Conservation (phyloP, 2,797 vertebrate genomes). For the Centroberyx gerrardi region DNA sequence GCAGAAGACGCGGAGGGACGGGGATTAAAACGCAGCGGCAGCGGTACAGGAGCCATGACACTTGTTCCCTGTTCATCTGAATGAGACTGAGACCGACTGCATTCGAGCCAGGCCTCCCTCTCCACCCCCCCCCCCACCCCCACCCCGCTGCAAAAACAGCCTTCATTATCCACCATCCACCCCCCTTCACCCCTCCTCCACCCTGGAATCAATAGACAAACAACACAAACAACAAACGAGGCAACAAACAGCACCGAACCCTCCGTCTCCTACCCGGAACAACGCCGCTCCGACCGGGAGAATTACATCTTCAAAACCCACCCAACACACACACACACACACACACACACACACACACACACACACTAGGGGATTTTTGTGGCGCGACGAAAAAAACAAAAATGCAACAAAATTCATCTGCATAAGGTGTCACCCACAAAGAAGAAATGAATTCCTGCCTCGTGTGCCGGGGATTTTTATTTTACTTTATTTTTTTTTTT, state of each 20-base stretch:
- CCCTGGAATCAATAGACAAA: slow-evolving; percentile 67
- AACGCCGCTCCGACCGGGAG: no score
- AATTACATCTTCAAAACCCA: background rate
- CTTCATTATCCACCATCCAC: slow-evolving; percentile 63
- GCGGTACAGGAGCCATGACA: slow-evolving; percentile 49
- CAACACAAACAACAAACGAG: slow-evolving; percentile 68
- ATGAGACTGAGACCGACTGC: slow-evolving; percentile 68
- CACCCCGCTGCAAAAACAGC: slow-evolving; percentile 72
- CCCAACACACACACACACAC: background rate
- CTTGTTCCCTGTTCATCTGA: slow-evolving; percentile 75
- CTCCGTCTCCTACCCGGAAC: no score
- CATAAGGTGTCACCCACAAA: background rate
- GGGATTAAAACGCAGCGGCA: slow-evolving; percentile 35
- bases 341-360: background rate
- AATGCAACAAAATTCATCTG: no score
- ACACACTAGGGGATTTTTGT: background rate
- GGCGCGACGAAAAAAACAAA: background rate
- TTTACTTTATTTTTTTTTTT: background rate
- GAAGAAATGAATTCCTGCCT: background rate
- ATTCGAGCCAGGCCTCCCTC: slow-evolving; percentile 47
- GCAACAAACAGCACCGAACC: slow-evolving; percentile 38
- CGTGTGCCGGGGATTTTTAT: no score
- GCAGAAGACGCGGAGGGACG: background rate
- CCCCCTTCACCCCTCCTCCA: slow-evolving; percentile 63
- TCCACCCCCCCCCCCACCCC: slow-evolving; percentile 32